Percentiles rank a stretch among this genome's conserved stretches.
These are phyloP conservation scores for Drosophila biarmipes DNA, from an alignment of 1,140 invertebrate genomes.

Conservation along the genomic window DNA sequence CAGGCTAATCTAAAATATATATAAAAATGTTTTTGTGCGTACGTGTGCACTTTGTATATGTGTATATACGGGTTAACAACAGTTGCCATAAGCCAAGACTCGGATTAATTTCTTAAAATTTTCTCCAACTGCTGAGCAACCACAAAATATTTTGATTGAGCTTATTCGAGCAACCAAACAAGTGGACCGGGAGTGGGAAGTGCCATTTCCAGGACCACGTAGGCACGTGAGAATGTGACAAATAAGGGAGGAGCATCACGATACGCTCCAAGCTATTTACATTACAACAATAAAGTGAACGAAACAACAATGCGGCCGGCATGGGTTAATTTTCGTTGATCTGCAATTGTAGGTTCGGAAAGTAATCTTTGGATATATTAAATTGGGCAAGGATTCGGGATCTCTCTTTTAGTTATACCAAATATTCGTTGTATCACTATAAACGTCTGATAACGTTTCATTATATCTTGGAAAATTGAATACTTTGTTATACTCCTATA, in stretches of 20 bases:
- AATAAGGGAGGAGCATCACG: conserved; percentile 5
- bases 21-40: conserved; percentile 22
- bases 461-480: background rate
- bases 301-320: conserved; percentile 35
- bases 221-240: conserved; percentile 60
- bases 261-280: conserved; percentile 37
- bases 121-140: conserved; percentile 27
- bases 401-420: background rate
- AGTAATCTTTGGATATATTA: conserved; percentile 14
- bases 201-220: conserved; percentile 12
- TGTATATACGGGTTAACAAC: conserved; percentile 29
- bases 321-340: conserved; percentile 7
- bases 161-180: conserved; percentile 75
- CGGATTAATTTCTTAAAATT: conserved; percentile 6
- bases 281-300: conserved; percentile 24
- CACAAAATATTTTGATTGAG: conserved; percentile 53
- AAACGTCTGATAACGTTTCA: background rate
- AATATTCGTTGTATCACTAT: conserved; percentile 20
- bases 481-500: background rate
- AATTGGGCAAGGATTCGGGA: background rate
- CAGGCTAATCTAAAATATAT: conserved; percentile 39
- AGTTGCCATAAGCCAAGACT: conserved; percentile 16
- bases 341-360: conserved; percentile 7
- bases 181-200: conserved; percentile 1
- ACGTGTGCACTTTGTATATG: conserved; percentile 19